phyloP scores from a whole-genome alignment of 2,888 invertebrate species.

The Lasioglossum vierecki region DNA sequence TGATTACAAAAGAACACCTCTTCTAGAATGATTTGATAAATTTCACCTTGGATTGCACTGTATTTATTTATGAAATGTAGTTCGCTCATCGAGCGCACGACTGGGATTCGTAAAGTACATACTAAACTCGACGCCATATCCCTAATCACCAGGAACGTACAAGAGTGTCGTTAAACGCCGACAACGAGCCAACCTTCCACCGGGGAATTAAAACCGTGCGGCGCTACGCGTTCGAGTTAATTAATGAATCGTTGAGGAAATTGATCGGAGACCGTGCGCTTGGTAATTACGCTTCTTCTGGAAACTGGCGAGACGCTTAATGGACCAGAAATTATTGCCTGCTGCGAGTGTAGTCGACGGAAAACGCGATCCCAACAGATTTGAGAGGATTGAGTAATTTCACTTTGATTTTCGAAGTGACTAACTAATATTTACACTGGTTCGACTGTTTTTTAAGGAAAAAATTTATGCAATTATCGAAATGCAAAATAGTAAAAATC shows the following conservation, averaged over 20 bases:
- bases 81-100: not conserved
- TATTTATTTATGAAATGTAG: not conserved
- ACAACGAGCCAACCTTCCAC: not conserved
- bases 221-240: not conserved
- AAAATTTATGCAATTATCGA: not conserved
- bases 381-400: not conserved
- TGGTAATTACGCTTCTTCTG: constrained; percentile 16
- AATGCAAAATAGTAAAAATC: too few relatives aligned
- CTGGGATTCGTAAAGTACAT: not conserved
- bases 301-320: constrained; percentile 24
- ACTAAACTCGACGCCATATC: not conserved
- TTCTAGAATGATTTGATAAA: not conserved
- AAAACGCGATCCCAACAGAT: not conserved
- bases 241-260: constrained; percentile 43
- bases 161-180: constrained; percentile 42
- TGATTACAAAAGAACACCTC: not conserved
- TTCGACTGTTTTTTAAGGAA: not conserved
- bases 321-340: constrained; percentile 29
- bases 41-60: not conserved
- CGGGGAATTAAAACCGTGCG: constrained; percentile 28
- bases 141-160: not conserved
- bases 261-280: constrained; percentile 23
- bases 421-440: not conserved
- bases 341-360: not conserved
- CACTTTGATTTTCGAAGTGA: not conserved